These are phyloP conservation scores for Alsophila aescularia DNA, from an alignment of 2,888 invertebrate genomes.

Conservation along the genomic window DNA sequence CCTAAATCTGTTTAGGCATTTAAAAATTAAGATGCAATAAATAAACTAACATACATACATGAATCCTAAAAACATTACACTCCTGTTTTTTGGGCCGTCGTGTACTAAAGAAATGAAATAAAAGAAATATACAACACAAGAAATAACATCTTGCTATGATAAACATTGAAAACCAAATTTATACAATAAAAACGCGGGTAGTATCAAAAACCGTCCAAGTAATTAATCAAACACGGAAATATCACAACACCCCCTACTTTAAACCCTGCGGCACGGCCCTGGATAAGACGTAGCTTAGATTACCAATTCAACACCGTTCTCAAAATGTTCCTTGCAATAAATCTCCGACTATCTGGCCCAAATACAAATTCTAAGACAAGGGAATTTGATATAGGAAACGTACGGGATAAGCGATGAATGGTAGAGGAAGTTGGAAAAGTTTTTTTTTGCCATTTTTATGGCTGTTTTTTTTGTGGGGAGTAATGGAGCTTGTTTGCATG, in stretches of 20 bases:
- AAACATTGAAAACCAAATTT: too few relatives aligned
- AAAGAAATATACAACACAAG: too few relatives aligned
- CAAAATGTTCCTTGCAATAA: constrained; percentile 34
- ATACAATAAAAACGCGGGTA: too few relatives aligned
- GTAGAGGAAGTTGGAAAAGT: constrained; percentile 7
- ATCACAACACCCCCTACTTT: neutral
- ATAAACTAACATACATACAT: too few relatives aligned
- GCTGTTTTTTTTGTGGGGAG: constrained; percentile 1
- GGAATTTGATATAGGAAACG: constrained; percentile 30
- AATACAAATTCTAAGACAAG: constrained; percentile 35
- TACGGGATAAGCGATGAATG: constrained; percentile 24
- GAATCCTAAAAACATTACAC: too few relatives aligned
- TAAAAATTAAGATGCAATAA: too few relatives aligned
- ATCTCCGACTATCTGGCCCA: constrained; percentile 33
- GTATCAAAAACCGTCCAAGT: too few relatives aligned
- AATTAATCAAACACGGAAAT: too few relatives aligned
- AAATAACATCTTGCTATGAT: too few relatives aligned
- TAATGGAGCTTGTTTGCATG: neutral
- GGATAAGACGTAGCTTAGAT: constrained; percentile 29
- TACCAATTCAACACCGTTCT: constrained; percentile 36
- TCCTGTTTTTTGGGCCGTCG: too few relatives aligned
- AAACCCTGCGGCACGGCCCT: constrained; percentile 6
- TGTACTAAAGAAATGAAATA: too few relatives aligned
- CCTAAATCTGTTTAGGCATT: too few relatives aligned
- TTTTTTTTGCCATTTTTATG: neutral